Percentiles rank a stretch among this genome's conserved stretches.
These are phyloP conservation scores for Pachycephala philippinensis DNA, from an alignment of 2,113 vertebrate species.

Conservation along the genomic window DNA sequence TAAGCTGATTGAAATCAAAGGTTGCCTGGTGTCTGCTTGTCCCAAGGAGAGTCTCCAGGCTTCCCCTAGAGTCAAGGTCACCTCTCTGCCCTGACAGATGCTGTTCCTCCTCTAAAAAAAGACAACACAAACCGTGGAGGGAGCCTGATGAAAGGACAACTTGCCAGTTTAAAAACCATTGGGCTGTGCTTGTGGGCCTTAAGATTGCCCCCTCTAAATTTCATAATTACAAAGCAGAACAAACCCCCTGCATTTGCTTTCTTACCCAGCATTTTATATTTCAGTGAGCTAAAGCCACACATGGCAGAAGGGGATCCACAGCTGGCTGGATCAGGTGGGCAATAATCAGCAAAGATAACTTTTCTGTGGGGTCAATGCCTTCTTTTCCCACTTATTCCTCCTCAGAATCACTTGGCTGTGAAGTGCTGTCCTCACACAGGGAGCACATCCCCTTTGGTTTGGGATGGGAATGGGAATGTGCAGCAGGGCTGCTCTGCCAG, in stretches of 20 bases:
- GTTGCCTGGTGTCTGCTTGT: background rate
- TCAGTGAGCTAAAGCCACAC: background rate
- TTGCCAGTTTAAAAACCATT: background rate
- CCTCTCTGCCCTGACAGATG: background rate
- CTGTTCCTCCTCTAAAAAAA: background rate
- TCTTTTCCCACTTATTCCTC: background rate
- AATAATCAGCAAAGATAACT: background rate
- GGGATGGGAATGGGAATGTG: background rate
- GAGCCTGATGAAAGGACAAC: background rate
- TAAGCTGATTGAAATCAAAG: background rate
- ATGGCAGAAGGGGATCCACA: accelerated
- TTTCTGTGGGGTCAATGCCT: background rate
- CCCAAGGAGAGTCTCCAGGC: background rate
- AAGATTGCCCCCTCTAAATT: background rate
- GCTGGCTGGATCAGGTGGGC: accelerated
- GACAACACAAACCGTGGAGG: background rate
- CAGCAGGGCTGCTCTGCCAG: background rate
- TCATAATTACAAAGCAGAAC: background rate
- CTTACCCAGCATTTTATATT: background rate
- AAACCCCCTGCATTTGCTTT: background rate
- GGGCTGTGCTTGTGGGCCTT: background rate
- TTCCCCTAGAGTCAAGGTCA: background rate
- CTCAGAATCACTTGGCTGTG: background rate
- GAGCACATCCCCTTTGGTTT: background rate
- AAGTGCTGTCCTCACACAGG: background rate